These are phyloP conservation scores for Erithacus rubecula DNA, from an alignment of 2,797 vertebrate genomes.

Conservation along the genomic window DNA sequence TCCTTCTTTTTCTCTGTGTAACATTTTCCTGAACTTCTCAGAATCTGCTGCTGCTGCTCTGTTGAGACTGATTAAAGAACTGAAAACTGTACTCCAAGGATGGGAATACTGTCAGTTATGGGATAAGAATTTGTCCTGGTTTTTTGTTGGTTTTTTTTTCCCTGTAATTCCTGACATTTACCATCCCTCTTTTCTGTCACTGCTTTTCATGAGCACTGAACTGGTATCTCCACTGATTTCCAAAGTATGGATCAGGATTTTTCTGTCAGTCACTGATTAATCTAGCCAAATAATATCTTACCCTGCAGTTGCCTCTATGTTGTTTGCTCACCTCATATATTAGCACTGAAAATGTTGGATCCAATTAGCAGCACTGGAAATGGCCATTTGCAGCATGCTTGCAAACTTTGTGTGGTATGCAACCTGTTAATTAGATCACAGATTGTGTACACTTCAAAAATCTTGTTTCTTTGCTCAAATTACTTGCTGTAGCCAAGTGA, in stretches of 20 bases:
- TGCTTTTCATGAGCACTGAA: background rate
- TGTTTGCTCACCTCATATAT: background rate
- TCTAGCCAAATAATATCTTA: background rate
- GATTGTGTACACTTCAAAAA: background rate
- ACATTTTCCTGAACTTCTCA: background rate
- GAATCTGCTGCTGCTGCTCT: background rate
- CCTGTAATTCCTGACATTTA: background rate
- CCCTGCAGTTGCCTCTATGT: background rate
- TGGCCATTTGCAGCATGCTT: background rate
- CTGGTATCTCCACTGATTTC: background rate
- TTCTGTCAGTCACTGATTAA: background rate
- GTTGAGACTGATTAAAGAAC: background rate
- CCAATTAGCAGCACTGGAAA: background rate
- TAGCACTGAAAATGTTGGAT: background rate
- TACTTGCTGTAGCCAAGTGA: background rate
- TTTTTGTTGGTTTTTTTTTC: background rate
- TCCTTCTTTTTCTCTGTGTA: background rate
- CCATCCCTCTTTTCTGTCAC: background rate
- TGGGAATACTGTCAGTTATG: background rate
- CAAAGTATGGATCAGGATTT: background rate
- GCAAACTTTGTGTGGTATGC: background rate
- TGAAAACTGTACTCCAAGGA: background rate
- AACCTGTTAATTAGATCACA: conserved; percentile 2
- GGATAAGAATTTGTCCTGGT: background rate
- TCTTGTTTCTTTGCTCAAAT: background rate